These are phyloP conservation scores for Miniopterus natalensis DNA, from an alignment of 2,113 vertebrate genomes.

Conservation along the genomic window DNA sequence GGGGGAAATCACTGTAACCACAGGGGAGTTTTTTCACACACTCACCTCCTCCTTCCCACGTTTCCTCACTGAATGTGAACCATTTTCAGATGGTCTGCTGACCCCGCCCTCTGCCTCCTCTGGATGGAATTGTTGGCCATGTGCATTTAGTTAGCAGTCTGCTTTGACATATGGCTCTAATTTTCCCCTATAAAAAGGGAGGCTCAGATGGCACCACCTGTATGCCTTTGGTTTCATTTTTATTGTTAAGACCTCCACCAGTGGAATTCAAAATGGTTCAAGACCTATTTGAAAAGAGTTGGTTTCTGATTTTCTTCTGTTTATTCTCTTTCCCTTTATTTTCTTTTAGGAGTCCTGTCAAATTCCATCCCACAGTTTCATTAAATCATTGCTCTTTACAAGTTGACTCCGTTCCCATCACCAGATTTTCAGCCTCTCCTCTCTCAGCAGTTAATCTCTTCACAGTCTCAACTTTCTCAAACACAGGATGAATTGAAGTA, in stretches of 20 bases:
- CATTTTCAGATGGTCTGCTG: background rate
- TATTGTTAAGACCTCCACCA: background rate
- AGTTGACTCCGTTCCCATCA: background rate
- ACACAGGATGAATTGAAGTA: background rate
- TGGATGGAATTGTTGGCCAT: background rate
- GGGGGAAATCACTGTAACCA: background rate
- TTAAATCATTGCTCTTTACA: conserved; percentile 28
- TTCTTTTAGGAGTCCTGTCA: conserved; percentile 37
- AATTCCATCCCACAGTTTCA: background rate
- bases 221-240: conserved; percentile 10
- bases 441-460: conserved; percentile 5
- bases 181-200: background rate
- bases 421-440: conserved; percentile 21
- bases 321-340: background rate
- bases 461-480: conserved; percentile 17
- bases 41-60: background rate
- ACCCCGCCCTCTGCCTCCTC: background rate
- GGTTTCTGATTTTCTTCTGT: conserved; percentile 37
- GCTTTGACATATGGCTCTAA: conserved; percentile 7
- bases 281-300: conserved; percentile 3
- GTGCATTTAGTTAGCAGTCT: background rate
- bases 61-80: background rate
- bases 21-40: background rate
- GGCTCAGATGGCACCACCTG: background rate
- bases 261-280: background rate